phyloP scores from a whole-genome alignment of 2,113 vertebrate species.

The Nicator chloris region DNA sequence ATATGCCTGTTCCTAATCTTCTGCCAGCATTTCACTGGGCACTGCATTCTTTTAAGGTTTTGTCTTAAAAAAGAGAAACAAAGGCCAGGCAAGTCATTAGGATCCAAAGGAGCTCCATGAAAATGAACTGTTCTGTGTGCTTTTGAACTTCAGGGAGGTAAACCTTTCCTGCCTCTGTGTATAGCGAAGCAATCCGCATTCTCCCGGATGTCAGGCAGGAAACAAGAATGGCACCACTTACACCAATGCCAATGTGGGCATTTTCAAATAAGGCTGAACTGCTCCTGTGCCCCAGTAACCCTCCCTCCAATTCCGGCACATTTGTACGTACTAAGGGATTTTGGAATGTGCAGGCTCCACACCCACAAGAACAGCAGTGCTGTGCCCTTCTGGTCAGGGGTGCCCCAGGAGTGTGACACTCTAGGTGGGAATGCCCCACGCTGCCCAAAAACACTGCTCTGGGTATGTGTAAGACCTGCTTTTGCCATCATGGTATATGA shows the following conservation, averaged over 20 bases:
- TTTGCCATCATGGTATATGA: not conserved
- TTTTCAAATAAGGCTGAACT: not conserved
- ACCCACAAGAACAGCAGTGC: not conserved
- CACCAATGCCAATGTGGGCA: not conserved
- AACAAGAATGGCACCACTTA: not conserved
- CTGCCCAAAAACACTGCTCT: not conserved
- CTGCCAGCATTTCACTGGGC: not conserved
- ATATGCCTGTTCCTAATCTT: not conserved
- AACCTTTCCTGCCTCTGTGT: not conserved
- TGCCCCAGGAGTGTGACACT: not conserved
- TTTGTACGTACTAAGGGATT: not conserved
- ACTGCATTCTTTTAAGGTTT: not conserved
- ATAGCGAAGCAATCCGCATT: not conserved
- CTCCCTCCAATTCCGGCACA: not conserved
- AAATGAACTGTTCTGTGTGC: not conserved
- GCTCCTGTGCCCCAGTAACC: not conserved
- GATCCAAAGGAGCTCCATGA: not conserved
- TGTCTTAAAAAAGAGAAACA: not conserved
- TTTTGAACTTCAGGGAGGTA: not conserved
- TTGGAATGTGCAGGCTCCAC: not conserved
- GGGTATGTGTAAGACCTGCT: not conserved
- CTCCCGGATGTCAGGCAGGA: not conserved
- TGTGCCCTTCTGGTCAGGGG: too few relatives aligned
- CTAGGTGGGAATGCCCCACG: accelerated
- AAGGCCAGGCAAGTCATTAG: not conserved